Conservation (phyloP, 2,113 vertebrate species). For the Beaufortia kweichowensis region DNA sequence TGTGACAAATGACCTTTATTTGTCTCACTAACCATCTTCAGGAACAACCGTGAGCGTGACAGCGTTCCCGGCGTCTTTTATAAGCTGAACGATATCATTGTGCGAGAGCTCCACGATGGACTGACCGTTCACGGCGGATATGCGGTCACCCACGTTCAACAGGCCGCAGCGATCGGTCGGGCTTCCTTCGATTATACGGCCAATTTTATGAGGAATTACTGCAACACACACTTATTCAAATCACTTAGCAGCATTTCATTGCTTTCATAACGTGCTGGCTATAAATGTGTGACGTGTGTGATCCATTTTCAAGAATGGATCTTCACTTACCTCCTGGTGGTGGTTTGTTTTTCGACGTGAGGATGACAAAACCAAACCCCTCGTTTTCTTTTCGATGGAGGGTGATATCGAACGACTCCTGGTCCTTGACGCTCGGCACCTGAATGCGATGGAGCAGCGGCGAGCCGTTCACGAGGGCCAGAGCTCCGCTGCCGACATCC, state of each 20-base stretch:
- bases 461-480: constrained; percentile 75
- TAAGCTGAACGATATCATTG: constrained; percentile 94
- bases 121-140: constrained; percentile 90
- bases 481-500: constrained; percentile 48
- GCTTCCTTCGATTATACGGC: constrained; percentile 93
- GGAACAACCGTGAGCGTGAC: constrained; percentile 93
- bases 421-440: constrained; percentile 43
- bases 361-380: constrained; percentile 96
- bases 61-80: constrained; percentile 89
- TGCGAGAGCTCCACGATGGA: constrained; percentile 93
- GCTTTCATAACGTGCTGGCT: neutral
- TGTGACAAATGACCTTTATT: too few relatives aligned
- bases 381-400: constrained; percentile 91
- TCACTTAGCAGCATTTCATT: constrained; percentile 25
- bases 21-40: constrained; percentile 82
- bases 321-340: constrained; percentile 85
- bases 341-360: constrained; percentile 95
- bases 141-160: constrained; percentile 92
- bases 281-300: neutral
- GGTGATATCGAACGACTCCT: constrained; percentile 84
- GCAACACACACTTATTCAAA: constrained; percentile 38
- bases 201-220: constrained; percentile 99
- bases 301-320: neutral
- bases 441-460: constrained; percentile 73
- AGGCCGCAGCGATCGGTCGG: constrained; percentile 89